phyloP scores from a whole-genome alignment of 2,113 vertebrate genomes.

The Sigmodon hispidus region DNA sequence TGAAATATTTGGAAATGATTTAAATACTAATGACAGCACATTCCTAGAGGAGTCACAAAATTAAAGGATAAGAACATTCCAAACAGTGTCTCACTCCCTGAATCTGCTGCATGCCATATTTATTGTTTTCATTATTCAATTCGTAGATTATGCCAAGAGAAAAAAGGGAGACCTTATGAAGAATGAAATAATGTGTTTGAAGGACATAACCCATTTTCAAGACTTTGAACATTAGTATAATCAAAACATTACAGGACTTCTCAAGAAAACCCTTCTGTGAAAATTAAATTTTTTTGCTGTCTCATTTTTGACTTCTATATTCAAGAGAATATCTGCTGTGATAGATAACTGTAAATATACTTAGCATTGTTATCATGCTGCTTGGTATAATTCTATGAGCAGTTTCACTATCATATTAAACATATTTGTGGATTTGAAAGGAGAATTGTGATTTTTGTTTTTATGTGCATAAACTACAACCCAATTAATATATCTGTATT shows the following conservation, averaged over 20 bases:
- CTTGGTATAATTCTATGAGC: not conserved
- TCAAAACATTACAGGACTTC: not conserved
- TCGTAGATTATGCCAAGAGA: slow-evolving; percentile 41
- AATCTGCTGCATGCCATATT: slow-evolving; percentile 22
- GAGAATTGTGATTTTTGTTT: not conserved
- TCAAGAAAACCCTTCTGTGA: not conserved
- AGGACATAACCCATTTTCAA: not conserved
- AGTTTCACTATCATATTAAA: not conserved
- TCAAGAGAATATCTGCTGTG: not conserved
- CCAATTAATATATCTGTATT: not conserved
- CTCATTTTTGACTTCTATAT: not conserved
- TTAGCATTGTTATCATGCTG: not conserved
- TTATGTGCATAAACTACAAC: not conserved
- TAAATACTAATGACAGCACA: slow-evolving; percentile 87
- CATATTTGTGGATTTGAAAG: not conserved
- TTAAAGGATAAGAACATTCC: slow-evolving; percentile 80
- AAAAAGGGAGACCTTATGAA: not conserved
- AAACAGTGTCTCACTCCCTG: slow-evolving; percentile 58
- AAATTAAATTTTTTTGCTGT: not conserved
- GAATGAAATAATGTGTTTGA: slow-evolving; percentile 25
- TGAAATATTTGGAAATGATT: slow-evolving; percentile 89
- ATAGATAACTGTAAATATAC: not conserved
- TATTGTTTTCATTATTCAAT: slow-evolving; percentile 67
- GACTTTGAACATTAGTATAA: slow-evolving; percentile 5
- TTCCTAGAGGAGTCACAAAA: slow-evolving; percentile 81